Conservation (phyloP, 2,888 invertebrate species). For the Megastigmus dorsalis region DNA sequence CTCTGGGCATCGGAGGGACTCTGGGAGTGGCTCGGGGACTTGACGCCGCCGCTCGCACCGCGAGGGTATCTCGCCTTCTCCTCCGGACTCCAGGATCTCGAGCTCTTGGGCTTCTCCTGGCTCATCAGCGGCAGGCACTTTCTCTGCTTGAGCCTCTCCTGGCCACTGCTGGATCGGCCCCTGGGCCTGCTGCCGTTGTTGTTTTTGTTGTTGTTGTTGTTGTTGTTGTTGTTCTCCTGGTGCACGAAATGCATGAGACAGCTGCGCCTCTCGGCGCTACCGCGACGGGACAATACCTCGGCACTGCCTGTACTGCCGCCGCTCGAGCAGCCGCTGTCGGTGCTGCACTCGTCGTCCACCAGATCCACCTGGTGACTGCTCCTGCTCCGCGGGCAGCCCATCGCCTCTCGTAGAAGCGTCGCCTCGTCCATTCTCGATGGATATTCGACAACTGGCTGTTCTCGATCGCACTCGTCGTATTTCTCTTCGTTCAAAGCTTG, state of each 20-base stretch:
- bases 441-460: too few relatives aligned
- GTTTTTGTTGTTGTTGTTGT: too few relatives aligned
- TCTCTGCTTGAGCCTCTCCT: constrained; percentile 66
- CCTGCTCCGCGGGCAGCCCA: constrained; percentile 41
- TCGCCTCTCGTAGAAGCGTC: constrained; percentile 61
- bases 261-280: too few relatives aligned
- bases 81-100: constrained; percentile 67
- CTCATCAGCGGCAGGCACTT: constrained; percentile 53
- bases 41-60: constrained; percentile 53
- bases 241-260: too few relatives aligned
- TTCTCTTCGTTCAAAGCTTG: too few relatives aligned
- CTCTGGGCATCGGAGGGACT: constrained; percentile 73
- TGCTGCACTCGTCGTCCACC: constrained; percentile 69
- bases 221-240: too few relatives aligned
- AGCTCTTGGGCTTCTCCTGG: constrained; percentile 62
- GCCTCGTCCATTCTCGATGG: too few relatives aligned
- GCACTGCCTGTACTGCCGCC: constrained; percentile 73
- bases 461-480: too few relatives aligned
- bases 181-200: constrained; percentile 63
- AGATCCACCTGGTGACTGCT: constrained; percentile 55
- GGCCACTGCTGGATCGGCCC: constrained; percentile 60
- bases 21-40: constrained; percentile 65
- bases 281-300: constrained; percentile 63
- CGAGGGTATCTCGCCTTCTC: constrained; percentile 50
- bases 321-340: constrained; percentile 75